Evolutionary conservation across 2,113 vertebrate species (phyloP), one percentile per base, ranked within the genome.

Genomic region (Cavia aperea): DNA sequence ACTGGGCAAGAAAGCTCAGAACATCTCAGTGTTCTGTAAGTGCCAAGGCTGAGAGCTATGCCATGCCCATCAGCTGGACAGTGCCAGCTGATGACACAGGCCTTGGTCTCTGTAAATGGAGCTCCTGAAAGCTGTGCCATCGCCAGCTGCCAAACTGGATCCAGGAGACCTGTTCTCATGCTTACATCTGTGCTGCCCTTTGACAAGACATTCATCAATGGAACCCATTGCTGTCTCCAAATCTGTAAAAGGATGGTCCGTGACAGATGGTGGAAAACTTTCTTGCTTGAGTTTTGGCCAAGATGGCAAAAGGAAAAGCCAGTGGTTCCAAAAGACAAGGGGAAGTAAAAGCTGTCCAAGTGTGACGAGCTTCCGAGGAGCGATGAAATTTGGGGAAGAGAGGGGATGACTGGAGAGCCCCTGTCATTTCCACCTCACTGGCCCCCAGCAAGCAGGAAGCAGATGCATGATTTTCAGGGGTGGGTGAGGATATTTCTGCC

Each of bases 121-220:
- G 36, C 60, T 24, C n/a, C n/a, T 58, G 36, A 13, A 4, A 56
- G 6, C 3, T 62, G 13, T 81, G 26, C 11, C 13, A 62, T 8
- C 23, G 16, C 26, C 3, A 26, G 29, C 21, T 49, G 18, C 43
- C 43, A 87, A 72, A 18, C 43, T 21, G 0, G 33, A 68, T 1
- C 0, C 10, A 1, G 21, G 6, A 29, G 0, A 24, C 68, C 65
- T 31, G 36, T 26, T 10, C 4, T 73, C 60, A 12, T 14, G 39
- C 85, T 43, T 43, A 29, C 2, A 14, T 24, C 46, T 31, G 7
- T 31, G 23, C 21, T 46, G 33, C 5, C 1, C 9, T 15, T 31
- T 68, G 29, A 23, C 21, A 7, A 39, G 33, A n/a, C 31, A 43
- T 68, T 29, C 9, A 26, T 73, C n/a, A 60, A 33, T 12, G 36